phyloP scores from a whole-genome alignment of 2,888 invertebrate species.

The Platycnemis pennipes region DNA sequence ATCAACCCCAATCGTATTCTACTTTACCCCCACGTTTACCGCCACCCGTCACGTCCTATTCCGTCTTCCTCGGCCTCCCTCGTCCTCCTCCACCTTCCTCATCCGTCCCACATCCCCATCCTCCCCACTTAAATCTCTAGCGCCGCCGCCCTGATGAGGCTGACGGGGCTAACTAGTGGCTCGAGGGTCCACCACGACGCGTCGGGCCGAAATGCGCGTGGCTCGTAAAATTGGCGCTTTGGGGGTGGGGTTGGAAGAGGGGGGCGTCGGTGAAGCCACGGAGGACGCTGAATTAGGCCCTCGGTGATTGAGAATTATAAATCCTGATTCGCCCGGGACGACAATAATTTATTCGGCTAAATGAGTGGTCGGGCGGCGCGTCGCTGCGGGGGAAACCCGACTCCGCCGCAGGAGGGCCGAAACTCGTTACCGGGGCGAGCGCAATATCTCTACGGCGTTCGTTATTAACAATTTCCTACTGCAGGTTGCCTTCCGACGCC shows the following conservation, averaged over 20 bases:
- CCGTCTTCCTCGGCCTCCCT: background rate
- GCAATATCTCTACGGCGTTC: background rate
- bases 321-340: background rate
- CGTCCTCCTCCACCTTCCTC: background rate
- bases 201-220: background rate
- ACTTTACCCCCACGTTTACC: too few relatives aligned
- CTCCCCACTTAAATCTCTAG: background rate
- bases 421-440: background rate
- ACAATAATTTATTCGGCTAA: background rate
- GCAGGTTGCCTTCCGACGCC: background rate
- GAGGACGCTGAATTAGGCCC: background rate
- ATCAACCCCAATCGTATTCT: too few relatives aligned
- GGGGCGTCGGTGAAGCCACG: background rate
- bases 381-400: background rate
- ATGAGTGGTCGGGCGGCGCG: background rate
- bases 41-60: too few relatives aligned
- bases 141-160: background rate
- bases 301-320: slow-evolving; percentile 16
- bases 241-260: background rate
- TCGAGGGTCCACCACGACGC: background rate
- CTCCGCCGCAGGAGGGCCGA: background rate
- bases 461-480: background rate
- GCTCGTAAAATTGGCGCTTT: slow-evolving; percentile 24
- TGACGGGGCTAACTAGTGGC: background rate
- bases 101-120: background rate